A percentile compares a stretch with the other conserved stretches of the same genome.
Evolutionary conservation across 2,797 vertebrate genomes (phyloP).

Genomic region (Onychomys leucogaster): DNA sequence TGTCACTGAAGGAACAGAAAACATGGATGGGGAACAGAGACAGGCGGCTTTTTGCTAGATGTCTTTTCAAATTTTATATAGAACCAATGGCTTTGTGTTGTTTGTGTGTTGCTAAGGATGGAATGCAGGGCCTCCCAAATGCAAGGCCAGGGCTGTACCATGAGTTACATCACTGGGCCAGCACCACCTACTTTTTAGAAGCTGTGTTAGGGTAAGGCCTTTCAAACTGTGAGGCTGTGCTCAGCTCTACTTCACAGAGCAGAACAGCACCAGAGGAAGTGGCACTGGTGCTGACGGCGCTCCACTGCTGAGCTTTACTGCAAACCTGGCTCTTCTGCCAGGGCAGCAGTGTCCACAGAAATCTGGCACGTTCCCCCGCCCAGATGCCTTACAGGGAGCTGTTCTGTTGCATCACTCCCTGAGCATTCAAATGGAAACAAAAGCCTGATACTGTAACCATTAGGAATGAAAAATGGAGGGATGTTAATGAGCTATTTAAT

Average conservation of each 20-base stretch:
- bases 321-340: neutral
- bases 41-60: neutral
- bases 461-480: conserved; percentile 33
- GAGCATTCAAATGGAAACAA: conserved; percentile 53
- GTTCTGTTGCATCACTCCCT: neutral
- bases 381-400: neutral
- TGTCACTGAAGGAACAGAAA: neutral
- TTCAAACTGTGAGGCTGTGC: conserved; percentile 35
- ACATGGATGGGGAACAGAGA: neutral
- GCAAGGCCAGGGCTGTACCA: neutral
- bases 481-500: conserved; percentile 27
- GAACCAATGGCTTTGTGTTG: neutral
- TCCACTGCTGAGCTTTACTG: neutral
- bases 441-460: neutral
- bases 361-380: neutral
- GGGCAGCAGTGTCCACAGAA: neutral
- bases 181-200: neutral
- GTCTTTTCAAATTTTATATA: neutral
- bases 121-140: neutral
- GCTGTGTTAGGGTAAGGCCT: conserved; percentile 11
- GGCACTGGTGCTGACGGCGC: neutral
- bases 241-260: conserved; percentile 41
- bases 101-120: neutral
- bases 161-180: neutral
- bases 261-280: conserved; percentile 7